Evolutionary conservation across 2,888 invertebrate species (phyloP), one percentile per base, ranked within the genome.

Genomic region (Diarsia rubi): DNA sequence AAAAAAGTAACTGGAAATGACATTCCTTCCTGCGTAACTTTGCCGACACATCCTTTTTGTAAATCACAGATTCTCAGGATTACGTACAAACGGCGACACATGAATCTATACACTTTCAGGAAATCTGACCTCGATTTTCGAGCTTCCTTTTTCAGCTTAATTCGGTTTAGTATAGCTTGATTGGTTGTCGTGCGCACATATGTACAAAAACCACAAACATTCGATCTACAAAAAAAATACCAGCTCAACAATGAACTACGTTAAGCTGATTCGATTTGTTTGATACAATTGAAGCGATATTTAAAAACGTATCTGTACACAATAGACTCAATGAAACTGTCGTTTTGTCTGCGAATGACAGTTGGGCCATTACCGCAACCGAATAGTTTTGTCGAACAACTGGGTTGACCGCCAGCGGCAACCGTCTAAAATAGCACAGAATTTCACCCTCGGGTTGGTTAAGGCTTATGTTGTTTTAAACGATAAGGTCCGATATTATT

Each of bases 291-390:
- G 37, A 76, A 62, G 65, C 27, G 9, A 64, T 57, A n/a, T 83
- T 67, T 59, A 64, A 72, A 63, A 59, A 63, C 37, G 42, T 63
- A 52, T 57, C 49, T 37, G 16, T 57, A 57, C 44, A 81, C 47
- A 81, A 82, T 63, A 57, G 37, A 64, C 57, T 77, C 63, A 27
- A 68, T 82, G 11, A 45, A 76, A 82, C 64, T 52, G 67, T 59
- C 67, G 57, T 81, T 68, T 67, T 59, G 45, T 59, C 45, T 81
- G 77, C 37, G 21, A 52, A 49, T 82, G 82, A 31, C 77, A 68
- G 57, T 77, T 52, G 24, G 60, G 14, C 47, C 42, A 49, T 66
- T 66, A 69, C 57, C 69, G 12, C 82, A 64, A 59, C 14, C 49
- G 21, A 77, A 67, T 64, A 82, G 68, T 64, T 77, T 67, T 49